A percentile compares a stretch with the other conserved stretches of the same genome.
Evolutionary conservation across 2,888 invertebrate genomes (phyloP).

Genomic region (Dryomyza anilis): DNA sequence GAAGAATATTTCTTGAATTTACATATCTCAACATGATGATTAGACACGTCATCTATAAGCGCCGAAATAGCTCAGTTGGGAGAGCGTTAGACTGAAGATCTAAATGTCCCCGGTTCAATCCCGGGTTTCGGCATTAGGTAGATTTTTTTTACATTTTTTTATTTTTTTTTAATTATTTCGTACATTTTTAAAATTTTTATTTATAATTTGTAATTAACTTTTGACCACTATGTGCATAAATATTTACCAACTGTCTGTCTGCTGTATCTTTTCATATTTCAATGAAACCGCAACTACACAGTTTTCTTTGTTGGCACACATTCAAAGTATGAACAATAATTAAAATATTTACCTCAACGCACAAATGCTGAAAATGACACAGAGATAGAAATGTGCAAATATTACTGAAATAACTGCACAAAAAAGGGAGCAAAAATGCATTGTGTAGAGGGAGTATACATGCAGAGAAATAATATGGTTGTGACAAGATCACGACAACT

Average conservation of each 20-base stretch:
- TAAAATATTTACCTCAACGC: not conserved
- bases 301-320: not conserved
- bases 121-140: conserved; percentile 50
- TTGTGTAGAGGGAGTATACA: not conserved
- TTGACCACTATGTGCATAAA: not conserved
- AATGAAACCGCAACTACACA: not conserved
- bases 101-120: conserved; percentile 57
- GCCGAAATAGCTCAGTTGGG: conserved; percentile 37
- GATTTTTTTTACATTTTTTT: conserved; percentile 26
- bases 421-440: not conserved
- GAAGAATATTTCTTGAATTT: no score
- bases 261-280: no score
- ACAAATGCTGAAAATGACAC: not conserved
- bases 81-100: conserved; percentile 58
- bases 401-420: not conserved
- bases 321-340: not conserved
- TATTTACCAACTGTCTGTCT: no score
- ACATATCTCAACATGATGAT: no score
- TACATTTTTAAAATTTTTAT: not conserved
- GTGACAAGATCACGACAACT: no score
- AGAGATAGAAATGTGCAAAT: not conserved
- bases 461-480: not conserved
- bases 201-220: not conserved
- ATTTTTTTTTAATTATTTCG: conserved; percentile 11
- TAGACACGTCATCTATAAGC: no score